Conservation (phyloP, 1,140 invertebrate genomes). For the Hylyphantes graminicola region DNA sequence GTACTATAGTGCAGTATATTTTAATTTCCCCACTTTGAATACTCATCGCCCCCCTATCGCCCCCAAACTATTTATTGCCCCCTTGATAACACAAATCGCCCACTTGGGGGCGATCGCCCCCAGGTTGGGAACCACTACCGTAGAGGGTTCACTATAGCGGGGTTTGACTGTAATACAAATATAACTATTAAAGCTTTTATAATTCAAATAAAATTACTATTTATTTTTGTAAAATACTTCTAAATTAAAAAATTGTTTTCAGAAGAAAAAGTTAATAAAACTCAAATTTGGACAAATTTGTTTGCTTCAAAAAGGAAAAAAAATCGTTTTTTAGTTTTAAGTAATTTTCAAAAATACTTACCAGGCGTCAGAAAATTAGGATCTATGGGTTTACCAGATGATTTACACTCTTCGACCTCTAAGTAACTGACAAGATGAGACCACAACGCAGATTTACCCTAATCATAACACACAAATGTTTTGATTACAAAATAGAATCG, state of each 20-base stretch:
- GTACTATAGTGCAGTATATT: no score
- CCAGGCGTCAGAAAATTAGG: slow-evolving; percentile 85
- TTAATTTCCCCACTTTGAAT: no score
- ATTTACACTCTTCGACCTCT: slow-evolving; percentile 84
- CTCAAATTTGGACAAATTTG: not conserved
- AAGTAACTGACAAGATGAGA: slow-evolving; percentile 90
- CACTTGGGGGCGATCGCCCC: no score
- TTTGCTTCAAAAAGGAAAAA: not conserved
- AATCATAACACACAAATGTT: not conserved
- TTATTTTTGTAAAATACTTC: slow-evolving; percentile 1
- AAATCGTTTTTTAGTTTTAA: not conserved
- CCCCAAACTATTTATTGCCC: no score
- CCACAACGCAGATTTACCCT: slow-evolving; percentile 94
- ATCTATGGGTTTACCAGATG: slow-evolving; percentile 79
- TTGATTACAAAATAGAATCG: not conserved
- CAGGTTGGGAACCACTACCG: no score
- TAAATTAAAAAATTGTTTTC: not conserved
- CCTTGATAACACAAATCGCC: no score
- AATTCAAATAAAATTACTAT: not conserved
- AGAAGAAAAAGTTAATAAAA: not conserved
- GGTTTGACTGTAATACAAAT: no score
- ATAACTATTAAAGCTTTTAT: not conserved
- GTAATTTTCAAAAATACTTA: slow-evolving; percentile 68
- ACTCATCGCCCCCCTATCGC: no score
- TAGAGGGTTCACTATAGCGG: no score